Evolutionary conservation across 2,888 invertebrate genomes (phyloP).

Genomic region (Campoplex nolae): DNA sequence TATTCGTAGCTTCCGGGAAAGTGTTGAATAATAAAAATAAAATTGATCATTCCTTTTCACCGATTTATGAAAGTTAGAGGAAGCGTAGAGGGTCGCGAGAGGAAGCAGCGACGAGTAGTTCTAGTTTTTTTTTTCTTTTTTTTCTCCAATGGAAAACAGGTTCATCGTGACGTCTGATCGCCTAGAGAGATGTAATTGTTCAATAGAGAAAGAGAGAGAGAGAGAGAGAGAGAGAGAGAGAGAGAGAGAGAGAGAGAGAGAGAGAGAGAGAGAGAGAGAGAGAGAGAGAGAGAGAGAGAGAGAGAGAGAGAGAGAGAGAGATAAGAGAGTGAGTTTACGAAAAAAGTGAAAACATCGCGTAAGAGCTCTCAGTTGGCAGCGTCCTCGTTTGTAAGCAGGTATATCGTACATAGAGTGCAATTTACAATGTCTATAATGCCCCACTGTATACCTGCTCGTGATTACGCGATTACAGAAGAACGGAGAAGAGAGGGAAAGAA

Average conservation of each 20-base stretch:
- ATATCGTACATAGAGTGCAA: slow-evolving; percentile 25
- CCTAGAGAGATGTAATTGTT: slow-evolving; percentile 24
- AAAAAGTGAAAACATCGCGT: slow-evolving; percentile 52
- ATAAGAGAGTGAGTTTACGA: slow-evolving; percentile 41
- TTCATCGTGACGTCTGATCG: slow-evolving; percentile 18
- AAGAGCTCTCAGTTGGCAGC: slow-evolving; percentile 22
- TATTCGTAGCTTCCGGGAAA: background rate
- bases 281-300: background rate
- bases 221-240: slow-evolving; percentile 28
- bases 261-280: background rate
- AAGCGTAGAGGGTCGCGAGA: no score
- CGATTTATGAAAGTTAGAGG: background rate
- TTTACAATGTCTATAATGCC: slow-evolving; percentile 34
- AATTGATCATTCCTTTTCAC: background rate
- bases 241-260: background rate
- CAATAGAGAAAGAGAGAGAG: background rate
- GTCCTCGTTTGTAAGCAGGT: slow-evolving; percentile 9
- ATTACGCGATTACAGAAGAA: slow-evolving; percentile 57
- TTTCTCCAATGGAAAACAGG: background rate
- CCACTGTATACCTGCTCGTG: background rate
- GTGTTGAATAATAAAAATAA: background rate
- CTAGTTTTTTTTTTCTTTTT: slow-evolving; percentile 6
- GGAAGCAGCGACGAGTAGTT: slow-evolving; percentile 9
- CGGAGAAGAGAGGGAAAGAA: slow-evolving; percentile 28
- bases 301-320: slow-evolving; percentile 5